Conservation (phyloP, 2,113 vertebrate genomes). For the Cyphomyrus plagiostoma region DNA sequence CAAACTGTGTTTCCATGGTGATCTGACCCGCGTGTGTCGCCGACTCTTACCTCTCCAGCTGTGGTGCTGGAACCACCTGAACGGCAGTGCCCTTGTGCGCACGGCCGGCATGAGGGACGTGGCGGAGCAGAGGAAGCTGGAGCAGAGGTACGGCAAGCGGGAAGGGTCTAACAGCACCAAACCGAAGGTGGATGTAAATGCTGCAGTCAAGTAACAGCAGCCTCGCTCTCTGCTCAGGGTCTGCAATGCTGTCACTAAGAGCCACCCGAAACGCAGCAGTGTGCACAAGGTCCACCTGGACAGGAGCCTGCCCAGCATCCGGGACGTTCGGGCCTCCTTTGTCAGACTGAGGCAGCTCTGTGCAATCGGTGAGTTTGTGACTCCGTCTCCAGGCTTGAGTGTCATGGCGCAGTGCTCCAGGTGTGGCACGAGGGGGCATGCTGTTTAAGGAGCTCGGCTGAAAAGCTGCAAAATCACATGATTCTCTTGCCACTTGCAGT, state of each 20-base stretch:
- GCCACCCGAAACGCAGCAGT: slow-evolving; percentile 82
- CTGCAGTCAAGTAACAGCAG: neutral
- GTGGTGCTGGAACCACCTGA: slow-evolving; percentile 95
- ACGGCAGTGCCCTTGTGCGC: slow-evolving; percentile 84
- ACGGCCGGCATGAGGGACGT: slow-evolving; percentile 76
- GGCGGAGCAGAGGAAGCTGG: slow-evolving; percentile 74
- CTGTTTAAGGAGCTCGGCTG: neutral
- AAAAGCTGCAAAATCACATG: neutral
- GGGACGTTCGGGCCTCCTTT: slow-evolving; percentile 81
- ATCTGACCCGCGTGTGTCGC: neutral
- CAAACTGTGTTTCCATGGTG: neutral
- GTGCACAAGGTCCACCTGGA: slow-evolving; percentile 78
- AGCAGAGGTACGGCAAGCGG: slow-evolving; percentile 69
- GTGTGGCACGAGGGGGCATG: neutral
- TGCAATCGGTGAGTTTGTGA: slow-evolving; percentile 73
- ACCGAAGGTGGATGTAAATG: neutral
- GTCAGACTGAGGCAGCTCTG: slow-evolving; percentile 81
- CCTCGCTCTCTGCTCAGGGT: slow-evolving; percentile 58
- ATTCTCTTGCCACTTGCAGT: neutral
- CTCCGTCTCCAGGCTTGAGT: neutral
- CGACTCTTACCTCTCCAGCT: slow-evolving; percentile 52
- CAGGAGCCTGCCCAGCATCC: slow-evolving; percentile 77
- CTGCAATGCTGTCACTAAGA: slow-evolving; percentile 81
- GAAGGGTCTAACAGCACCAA: neutral
- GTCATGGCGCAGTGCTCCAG: neutral